Evolutionary conservation across 2,113 vertebrate species (phyloP).

Genomic region (Sinocyclocheilus anophthalmus): DNA sequence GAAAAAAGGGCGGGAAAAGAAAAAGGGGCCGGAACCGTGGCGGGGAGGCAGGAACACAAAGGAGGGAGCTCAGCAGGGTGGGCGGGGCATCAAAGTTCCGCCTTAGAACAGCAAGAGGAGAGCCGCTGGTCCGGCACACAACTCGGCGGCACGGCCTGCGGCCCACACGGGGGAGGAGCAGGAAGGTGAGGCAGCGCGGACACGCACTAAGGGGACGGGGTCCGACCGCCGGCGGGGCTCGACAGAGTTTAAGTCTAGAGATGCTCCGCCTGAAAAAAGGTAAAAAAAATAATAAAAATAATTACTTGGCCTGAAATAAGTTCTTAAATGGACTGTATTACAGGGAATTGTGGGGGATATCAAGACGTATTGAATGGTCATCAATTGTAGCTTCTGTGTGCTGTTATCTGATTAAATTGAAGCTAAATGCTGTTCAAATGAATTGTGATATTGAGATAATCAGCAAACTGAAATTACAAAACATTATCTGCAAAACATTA

Average conservation of each 20-base stretch:
- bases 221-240: too few species aligned
- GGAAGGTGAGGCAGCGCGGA: too few species aligned
- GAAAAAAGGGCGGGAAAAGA: too few species aligned
- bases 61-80: too few species aligned
- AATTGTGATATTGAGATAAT: neutral
- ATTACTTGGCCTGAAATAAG: neutral
- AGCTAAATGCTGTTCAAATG: neutral
- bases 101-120: too few species aligned
- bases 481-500: neutral
- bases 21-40: too few species aligned
- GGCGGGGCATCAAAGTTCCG: too few species aligned
- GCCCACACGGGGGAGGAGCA: too few species aligned
- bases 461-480: neutral
- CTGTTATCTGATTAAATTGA: neutral
- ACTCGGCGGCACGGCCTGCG: too few species aligned
- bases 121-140: too few species aligned
- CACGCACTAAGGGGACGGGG: too few species aligned
- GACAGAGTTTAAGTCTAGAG: constrained; percentile 82
- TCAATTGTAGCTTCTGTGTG: neutral
- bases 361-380: neutral
- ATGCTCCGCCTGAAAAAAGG: constrained; percentile 77
- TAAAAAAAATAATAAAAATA: neutral
- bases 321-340: neutral
- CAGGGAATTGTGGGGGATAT: neutral
- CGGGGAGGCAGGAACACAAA: too few species aligned